A percentile compares a stretch with the other conserved stretches of the same genome.
phyloP scores from a whole-genome alignment of 2,113 vertebrate genomes.

The Amphiprion percula region DNA sequence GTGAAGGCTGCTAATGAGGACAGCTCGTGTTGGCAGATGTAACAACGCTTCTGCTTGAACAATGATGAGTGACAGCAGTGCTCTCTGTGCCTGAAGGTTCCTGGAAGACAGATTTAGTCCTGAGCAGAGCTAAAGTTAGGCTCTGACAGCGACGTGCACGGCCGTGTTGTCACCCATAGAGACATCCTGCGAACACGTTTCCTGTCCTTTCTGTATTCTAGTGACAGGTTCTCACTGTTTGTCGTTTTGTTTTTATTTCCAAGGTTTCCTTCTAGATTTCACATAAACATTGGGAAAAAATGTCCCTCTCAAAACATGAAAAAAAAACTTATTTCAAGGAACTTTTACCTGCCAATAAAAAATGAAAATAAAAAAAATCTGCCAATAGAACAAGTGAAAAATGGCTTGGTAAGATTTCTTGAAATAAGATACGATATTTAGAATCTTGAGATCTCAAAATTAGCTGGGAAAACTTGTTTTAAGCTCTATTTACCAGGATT shows the following conservation, averaged over 20 bases:
- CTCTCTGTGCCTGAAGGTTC: constrained; percentile 59
- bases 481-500: too few species aligned
- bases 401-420: too few species aligned
- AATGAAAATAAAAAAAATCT: too few species aligned
- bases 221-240: neutral
- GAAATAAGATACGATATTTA: too few species aligned
- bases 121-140: constrained; percentile 52
- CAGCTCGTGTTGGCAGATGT: constrained; percentile 50
- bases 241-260: neutral
- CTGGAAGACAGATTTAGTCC: constrained; percentile 62
- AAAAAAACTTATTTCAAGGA: too few species aligned
- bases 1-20: constrained; percentile 58
- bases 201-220: neutral
- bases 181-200: constrained; percentile 9
- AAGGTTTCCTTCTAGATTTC: neutral
- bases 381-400: too few species aligned
- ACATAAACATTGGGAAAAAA: neutral
- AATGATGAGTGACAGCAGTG: constrained; percentile 61
- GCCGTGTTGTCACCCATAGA: constrained; percentile 18
- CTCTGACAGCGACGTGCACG: constrained; percentile 42
- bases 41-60: constrained; percentile 27
- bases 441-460: too few species aligned
- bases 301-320: too few species aligned
- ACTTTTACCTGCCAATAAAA: too few species aligned
- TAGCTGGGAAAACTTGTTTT: too few species aligned